A percentile compares a stretch with the other conserved stretches of the same genome.
These are phyloP conservation scores for Leptocoma aspasia DNA, from an alignment of 2,113 vertebrate genomes.

Conservation along the genomic window DNA sequence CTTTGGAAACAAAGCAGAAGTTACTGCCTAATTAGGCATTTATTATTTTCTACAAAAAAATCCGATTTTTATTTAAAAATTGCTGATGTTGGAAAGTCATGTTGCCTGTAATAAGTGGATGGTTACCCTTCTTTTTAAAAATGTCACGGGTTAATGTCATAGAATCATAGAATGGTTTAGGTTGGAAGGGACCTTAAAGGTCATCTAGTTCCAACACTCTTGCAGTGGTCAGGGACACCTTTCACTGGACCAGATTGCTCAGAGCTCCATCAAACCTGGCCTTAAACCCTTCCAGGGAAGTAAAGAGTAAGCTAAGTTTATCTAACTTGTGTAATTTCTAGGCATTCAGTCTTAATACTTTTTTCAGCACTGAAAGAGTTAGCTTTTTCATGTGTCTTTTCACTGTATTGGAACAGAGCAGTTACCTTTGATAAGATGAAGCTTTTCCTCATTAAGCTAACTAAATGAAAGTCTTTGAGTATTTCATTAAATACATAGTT, in stretches of 20 bases:
- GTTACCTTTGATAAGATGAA: not conserved
- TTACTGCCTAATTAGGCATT: not conserved
- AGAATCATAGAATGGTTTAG: not conserved
- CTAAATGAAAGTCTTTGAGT: not conserved
- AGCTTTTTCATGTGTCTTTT: not conserved
- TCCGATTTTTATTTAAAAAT: not conserved
- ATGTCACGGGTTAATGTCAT: not conserved
- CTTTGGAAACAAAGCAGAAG: not conserved
- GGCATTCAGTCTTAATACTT: not conserved
- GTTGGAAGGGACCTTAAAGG: not conserved
- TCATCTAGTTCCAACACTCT: not conserved
- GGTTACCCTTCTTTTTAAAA: not conserved
- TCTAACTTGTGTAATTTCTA: not conserved
- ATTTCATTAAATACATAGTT: not conserved
- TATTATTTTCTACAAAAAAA: not conserved
- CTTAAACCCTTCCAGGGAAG: not conserved
- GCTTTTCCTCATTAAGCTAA: constrained; percentile 12
- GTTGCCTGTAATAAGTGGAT: not conserved
- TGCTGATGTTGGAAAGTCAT: not conserved
- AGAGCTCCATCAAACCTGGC: not conserved
- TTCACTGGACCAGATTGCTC: not conserved
- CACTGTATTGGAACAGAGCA: not conserved
- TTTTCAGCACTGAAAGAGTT: not conserved
- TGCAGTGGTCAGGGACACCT: not conserved
- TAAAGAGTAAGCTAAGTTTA: not conserved